Base-by-base conservation (phyloP, 2,113 vertebrate genomes). In the Eulemur macaco region DNA sequence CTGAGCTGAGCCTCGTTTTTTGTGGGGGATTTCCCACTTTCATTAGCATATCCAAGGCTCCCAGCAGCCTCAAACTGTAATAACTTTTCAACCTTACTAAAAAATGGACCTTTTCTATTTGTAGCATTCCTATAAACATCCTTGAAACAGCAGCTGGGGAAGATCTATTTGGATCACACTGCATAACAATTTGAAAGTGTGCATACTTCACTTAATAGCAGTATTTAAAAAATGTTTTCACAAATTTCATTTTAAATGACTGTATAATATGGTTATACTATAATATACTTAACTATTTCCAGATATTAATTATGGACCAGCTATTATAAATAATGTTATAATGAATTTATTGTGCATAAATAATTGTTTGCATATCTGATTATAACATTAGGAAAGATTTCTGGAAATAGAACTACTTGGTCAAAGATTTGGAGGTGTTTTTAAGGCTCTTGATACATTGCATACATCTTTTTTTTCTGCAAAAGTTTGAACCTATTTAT, bases 301-400 rank as follows among this genome's bases (percentile, higher is more conserved):
- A 37, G 74, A 52, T 54, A 45, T 85, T 87, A 21, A n/a, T 93
- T 82, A 91, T 34, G 52, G 37, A 50, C 18, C 42, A 80, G 27
- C 27, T 85, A 63, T 77, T 63, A 64, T 34, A 86, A 77, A 73
- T 82, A 52, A 21, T 92, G 25, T 14, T 69, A 3, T 39, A 63
- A 74, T 83, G 15, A 90, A 90, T 95, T 92, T 87, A 60, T 92
- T 85, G 12, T 92, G 73, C 54, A 73, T 37, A 85, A 92, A 63
- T 91, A 71, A 68, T 90, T 94, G 31, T 91, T 71, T 54, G 31
- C 31, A 86, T 54, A 94, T 96, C 77, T 81, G 80, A 89, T 83
- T 73, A 34, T 25, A 83, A 66, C 42, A 45, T 84, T 50, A 80
- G 74, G 34, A 94, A 91, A 66, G 42, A 96, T 56, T 86, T n/a